These are phyloP conservation scores for Castor canadensis DNA, from an alignment of 2,113 vertebrate species.

Conservation along the genomic window DNA sequence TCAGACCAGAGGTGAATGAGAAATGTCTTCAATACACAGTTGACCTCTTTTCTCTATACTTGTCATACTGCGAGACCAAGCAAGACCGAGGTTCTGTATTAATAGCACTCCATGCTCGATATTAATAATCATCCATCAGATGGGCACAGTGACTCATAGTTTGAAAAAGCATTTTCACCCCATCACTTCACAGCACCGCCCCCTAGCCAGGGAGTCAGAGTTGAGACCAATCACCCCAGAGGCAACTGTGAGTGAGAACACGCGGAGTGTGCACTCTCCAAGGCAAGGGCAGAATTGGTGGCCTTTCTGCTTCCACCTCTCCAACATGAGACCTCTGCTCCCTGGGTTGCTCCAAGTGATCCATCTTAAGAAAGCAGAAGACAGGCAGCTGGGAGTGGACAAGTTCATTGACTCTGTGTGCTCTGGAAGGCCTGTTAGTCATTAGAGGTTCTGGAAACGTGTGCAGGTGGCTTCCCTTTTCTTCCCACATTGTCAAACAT, in stretches of 20 bases:
- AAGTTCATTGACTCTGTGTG: neutral
- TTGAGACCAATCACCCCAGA: neutral
- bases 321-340: neutral
- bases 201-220: no score
- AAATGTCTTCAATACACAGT: neutral
- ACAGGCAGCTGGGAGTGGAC: neutral
- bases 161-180: neutral
- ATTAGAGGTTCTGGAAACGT: neutral
- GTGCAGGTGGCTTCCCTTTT: neutral
- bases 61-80: neutral
- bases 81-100: neutral
- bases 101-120: neutral
- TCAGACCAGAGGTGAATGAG: neutral
- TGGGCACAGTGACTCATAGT: neutral
- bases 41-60: neutral
- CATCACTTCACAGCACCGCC: rapidly evolving
- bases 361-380: neutral
- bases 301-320: neutral
- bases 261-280: neutral
- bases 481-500: rapidly evolving
- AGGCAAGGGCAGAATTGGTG: no score
- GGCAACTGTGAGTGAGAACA: neutral
- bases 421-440: neutral
- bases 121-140: neutral
- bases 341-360: neutral